These are phyloP conservation scores for Drosophila ficusphila DNA, from an alignment of 1,140 invertebrate genomes.

Conservation along the genomic window DNA sequence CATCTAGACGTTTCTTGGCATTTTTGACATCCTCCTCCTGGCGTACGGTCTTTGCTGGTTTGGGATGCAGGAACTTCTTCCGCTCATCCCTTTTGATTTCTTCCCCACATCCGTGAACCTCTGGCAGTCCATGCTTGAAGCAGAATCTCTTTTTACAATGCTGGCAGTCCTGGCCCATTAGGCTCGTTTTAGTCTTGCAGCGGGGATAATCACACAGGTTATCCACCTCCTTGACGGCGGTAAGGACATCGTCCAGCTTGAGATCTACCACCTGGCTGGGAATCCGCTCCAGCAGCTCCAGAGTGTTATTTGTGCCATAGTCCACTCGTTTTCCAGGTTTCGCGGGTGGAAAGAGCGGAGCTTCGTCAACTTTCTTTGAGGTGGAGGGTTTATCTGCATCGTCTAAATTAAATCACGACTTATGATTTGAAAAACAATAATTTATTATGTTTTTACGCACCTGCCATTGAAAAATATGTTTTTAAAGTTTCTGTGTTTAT, in stretches of 20 bases:
- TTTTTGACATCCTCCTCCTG: slow-evolving; percentile 72
- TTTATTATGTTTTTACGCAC: slow-evolving; percentile 6
- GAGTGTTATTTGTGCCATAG: slow-evolving; percentile 80
- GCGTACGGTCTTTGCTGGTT: slow-evolving; percentile 65
- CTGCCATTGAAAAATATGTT: slow-evolving; percentile 37
- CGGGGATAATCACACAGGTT: slow-evolving; percentile 71
- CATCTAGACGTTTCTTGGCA: slow-evolving; percentile 72
- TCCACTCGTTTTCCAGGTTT: slow-evolving; percentile 59
- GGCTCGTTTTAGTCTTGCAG: slow-evolving; percentile 77
- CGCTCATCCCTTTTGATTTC: slow-evolving; percentile 71
- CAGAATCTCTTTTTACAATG: slow-evolving; percentile 75
- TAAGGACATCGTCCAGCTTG: slow-evolving; percentile 76
- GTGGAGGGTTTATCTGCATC: slow-evolving; percentile 38
- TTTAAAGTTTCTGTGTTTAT: background rate
- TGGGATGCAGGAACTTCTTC: slow-evolving; percentile 78
- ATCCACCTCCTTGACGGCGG: slow-evolving; percentile 77
- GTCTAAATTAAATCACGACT: background rate
- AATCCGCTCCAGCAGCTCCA: slow-evolving; percentile 74
- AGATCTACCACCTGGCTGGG: slow-evolving; percentile 73
- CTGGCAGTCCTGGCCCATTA: slow-evolving; percentile 78
- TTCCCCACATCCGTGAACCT: slow-evolving; percentile 79
- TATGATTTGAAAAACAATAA: background rate
- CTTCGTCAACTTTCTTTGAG: slow-evolving; percentile 22
- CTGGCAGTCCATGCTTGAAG: slow-evolving; percentile 79
- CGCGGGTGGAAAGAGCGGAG: slow-evolving; percentile 60